Evolutionary conservation across 2,113 vertebrate species (phyloP), one percentile per base, ranked within the genome.

Genomic region (Colistium nudipinnis): DNA sequence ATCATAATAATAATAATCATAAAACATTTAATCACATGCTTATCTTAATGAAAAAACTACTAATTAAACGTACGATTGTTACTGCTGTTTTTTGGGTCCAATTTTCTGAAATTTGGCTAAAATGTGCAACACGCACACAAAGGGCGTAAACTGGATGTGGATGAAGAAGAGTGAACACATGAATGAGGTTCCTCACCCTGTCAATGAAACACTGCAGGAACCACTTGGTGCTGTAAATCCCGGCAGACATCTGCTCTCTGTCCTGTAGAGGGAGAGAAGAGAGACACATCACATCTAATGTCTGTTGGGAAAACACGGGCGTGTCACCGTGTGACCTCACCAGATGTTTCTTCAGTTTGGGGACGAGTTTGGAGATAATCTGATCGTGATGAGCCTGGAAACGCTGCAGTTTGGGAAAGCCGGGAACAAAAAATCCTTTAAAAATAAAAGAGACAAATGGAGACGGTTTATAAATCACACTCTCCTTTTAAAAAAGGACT

Each of bases 201-300:
- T 97, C 95, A 24, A 97, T 95, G 85, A 97, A 97, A 78, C 96
- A 97, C 76, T 96, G 95, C 28, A 97, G 89, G 86, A 97, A 96
- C 96, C 96, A 97, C 74, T 97, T 97, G 24, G 95, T 96, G 22
- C 94, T 93, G 85, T 97, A 97, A 82, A 97, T 95, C 55, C 95
- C 95, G 0, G 93, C 92, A 49, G 91, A 95, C 95, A 97, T 97
- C 90, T 96, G 94, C 72, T 97, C 95, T 72, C 94, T 94, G 87
- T 97, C 96, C 96, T 97, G 49, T 10, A 83, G 20, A 33, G 10
- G 11, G 33, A 52, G 27, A 56, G 12, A 35, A 9, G 10, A 65
- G 47, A 41, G 39, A 24, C 0, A 0, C 12, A 54, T 51, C 73
- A 48, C 52, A 22, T 39, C 1, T 13, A 1, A 56, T 2, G 14